Base-by-base conservation (phyloP, 1,140 invertebrate species). In the Nautilus pompilius region DNA sequence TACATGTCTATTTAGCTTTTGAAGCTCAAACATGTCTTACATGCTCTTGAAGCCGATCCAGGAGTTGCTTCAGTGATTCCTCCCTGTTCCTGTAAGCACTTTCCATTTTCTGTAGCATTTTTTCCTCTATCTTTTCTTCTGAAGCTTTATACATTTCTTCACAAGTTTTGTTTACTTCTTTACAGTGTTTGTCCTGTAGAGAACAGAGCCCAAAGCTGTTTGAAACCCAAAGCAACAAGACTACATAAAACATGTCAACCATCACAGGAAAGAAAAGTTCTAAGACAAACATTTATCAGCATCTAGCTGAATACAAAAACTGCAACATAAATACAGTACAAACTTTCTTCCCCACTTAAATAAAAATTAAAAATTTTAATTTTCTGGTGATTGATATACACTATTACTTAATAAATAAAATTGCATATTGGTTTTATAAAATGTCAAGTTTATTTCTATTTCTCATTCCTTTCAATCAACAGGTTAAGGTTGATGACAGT, bases 41-140 rank as follows among this genome's bases (percentile, higher is more conserved):
- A 70, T 78, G 78, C 58, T 79, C 75, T 48, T 71, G 63, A 24
- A 80, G 71, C 41, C 75, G 62, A 46, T 79, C 72, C 66, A 73
- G 70, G 30, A 80, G 63, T 59, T 66, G 64, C 57, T 64, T 72
- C 15, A 78, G 69, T 55, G 77, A 72, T 48, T 77, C 74, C 62
- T 80, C 78, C 28, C 78, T 66, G 62, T 80, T 80, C 66, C 70
- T 78, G 30, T 79, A 59, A 30, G 74, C 74, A 60, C 70, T 76
- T 59, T 79, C 76, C 78, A 80, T 78, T 70, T 79, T 79, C 57
- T 60, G 58, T n/a, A 79, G 71, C 13, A 75, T 68, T 66, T 77
- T 75, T 51, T 79, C 77, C 51, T 78, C 74, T 8, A 75, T 69
- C 66, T 77, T 75, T 54, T 79, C 77, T 54, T 78, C 74, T 17